Evolutionary conservation across 2,113 vertebrate genomes (phyloP).

Genomic region (Heptranchias perlo): DNA sequence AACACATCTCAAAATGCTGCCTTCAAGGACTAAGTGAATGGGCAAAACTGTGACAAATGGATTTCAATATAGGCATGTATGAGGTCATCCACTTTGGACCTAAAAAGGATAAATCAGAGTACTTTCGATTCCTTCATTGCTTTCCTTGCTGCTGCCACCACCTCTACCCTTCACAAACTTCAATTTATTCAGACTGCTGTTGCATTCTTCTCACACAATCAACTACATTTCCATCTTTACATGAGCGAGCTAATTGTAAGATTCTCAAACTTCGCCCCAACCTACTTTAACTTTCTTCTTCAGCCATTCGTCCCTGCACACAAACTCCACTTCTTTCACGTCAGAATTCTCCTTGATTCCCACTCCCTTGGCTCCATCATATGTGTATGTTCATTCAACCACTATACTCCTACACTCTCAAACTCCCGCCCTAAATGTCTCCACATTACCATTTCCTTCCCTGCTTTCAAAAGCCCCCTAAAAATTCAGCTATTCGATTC

Average conservation of each 20-base stretch:
- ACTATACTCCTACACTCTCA: not conserved
- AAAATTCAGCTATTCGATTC: not conserved
- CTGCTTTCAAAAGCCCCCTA: not conserved
- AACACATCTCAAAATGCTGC: not conserved
- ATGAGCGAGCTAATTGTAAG: not conserved
- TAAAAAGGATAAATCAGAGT: too few relatives aligned
- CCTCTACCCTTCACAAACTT: not conserved
- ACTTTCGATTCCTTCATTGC: not conserved
- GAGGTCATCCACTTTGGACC: too few relatives aligned
- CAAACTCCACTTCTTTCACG: not conserved
- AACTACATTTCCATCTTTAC: not conserved
- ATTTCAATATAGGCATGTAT: too few relatives aligned
- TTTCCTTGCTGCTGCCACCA: not conserved
- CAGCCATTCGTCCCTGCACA: not conserved
- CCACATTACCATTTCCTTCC: not conserved
- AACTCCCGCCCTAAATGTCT: not conserved
- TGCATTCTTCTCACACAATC: not conserved
- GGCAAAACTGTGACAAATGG: too few relatives aligned
- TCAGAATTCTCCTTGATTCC: not conserved
- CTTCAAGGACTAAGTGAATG: too few relatives aligned
- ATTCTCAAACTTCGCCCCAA: not conserved
- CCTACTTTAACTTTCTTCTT: not conserved
- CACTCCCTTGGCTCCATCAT: not conserved
- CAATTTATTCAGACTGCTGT: not conserved
- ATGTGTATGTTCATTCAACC: not conserved